Base-by-base conservation (phyloP, 2,113 vertebrate species). In the Megaptera novaeangliae region DNA sequence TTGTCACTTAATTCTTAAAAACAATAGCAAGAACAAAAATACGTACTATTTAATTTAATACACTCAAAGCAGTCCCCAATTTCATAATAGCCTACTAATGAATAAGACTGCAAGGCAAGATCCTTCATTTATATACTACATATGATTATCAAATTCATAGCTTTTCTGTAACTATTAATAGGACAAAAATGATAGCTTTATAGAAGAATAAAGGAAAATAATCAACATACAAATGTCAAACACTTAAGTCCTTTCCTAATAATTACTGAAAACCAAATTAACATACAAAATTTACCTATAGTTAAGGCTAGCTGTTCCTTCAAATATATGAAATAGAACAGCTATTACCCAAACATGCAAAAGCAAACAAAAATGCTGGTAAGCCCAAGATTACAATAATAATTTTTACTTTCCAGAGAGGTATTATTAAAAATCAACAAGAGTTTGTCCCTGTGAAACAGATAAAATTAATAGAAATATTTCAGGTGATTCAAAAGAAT, bases 401-500 rank as follows among this genome's bases (percentile, higher is more conserved):
- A 14, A 81, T 57, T 95, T 97, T 85, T 86, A 57, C 55, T 95
- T 78, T 72, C 18, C 23, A 89, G 55, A 93, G 52, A 68, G 14
- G 31, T 52, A 74, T 13, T 81, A 92, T 49, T 49, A 91, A 75
- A 95, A 88, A 85, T 2, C 57, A 39, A 83, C 20, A 88, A 61
- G 41, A 69, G 44, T 57, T 21, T 69, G 8, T 89, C 95, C 25
- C 23, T 75, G 15, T 93, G 72, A 96, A 95, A 86, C 36, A 90
- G 74, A 95, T 18, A 90, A 90, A 84, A 95, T 78, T 34, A 88
- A 92, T 2, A 74, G 27, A 96, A 93, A 74, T 88, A 97, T 68
- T 94, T 97, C 63, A 96, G 96, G 29, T 55, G 46, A 85, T 72
- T 96, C 52, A 93, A 64, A 95, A 94, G 36, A 93, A 90, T 84